Percentiles rank a stretch among this genome's conserved stretches.
Evolutionary conservation across 2,113 vertebrate genomes (phyloP).

Genomic region (Cochlearius cochlearius): DNA sequence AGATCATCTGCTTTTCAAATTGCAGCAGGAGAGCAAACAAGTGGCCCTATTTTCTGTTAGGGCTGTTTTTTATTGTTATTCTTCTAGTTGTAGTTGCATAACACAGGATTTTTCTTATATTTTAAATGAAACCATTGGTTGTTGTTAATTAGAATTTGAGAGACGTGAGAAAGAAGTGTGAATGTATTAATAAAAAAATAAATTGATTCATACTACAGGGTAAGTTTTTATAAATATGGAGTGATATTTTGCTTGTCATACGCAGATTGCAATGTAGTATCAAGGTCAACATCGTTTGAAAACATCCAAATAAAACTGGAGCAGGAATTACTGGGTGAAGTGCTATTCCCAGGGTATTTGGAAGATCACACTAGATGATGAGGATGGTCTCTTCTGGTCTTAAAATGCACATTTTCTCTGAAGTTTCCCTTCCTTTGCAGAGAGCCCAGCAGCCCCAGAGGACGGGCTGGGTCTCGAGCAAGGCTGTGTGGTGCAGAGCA

Average conservation of each 20-base stretch:
- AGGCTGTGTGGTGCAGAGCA: rapidly evolving
- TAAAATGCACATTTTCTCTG: not conserved
- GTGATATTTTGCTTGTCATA: not conserved
- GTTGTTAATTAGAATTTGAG: not conserved
- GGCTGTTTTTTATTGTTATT: not conserved
- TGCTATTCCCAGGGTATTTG: not conserved
- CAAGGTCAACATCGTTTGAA: conserved; percentile 13
- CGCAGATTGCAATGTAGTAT: not conserved
- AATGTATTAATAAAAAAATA: conserved; percentile 8
- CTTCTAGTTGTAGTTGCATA: not conserved
- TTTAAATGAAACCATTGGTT: not conserved
- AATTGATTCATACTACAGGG: not conserved
- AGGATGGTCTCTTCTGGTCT: not conserved
- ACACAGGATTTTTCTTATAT: not conserved
- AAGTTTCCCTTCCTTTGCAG: not conserved
- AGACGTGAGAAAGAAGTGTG: not conserved
- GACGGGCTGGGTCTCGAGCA: not conserved
- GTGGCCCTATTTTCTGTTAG: not conserved
- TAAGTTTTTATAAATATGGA: not conserved
- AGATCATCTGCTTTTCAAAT: conserved; percentile 30
- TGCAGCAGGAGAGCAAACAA: conserved; percentile 5
- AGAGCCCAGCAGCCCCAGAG: too few relatives aligned
- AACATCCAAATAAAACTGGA: conserved; percentile 2
- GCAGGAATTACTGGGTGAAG: not conserved
- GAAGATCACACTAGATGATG: not conserved